Percentiles rank a stretch among this genome's conserved stretches.
phyloP scores from a whole-genome alignment of 1,140 invertebrate species.

The Lepidurus apus region DNA sequence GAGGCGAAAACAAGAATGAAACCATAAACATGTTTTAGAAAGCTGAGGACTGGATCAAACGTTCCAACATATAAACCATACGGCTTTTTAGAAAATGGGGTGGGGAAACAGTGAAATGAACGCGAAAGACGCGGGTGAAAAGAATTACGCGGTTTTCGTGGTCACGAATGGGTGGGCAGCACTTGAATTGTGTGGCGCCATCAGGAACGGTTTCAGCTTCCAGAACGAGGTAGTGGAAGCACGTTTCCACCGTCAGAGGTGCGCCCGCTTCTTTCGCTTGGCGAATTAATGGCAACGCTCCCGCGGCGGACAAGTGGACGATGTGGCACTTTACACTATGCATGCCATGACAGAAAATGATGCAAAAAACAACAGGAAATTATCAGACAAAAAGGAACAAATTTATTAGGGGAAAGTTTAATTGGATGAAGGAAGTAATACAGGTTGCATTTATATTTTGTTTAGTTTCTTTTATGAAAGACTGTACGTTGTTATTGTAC shows the following conservation, averaged over 20 bases:
- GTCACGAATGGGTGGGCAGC: conserved; percentile 62
- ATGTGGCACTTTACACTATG: conserved; percentile 60
- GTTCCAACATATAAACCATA: too few relatives aligned
- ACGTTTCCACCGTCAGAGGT: conserved; percentile 61
- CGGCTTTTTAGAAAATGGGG: too few relatives aligned
- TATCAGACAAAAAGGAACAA: conserved; percentile 16
- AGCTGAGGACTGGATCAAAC: too few relatives aligned
- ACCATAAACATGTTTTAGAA: too few relatives aligned
- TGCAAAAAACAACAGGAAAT: background rate
- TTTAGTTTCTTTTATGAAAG: background rate
- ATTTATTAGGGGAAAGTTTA: conserved; percentile 25
- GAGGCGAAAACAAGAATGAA: background rate
- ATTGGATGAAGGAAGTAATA: background rate
- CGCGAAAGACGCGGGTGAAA: too few relatives aligned
- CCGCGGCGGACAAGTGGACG: conserved; percentile 62
- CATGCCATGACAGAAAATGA: background rate
- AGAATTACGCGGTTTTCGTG: conserved; percentile 52
- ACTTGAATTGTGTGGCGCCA: conserved; percentile 61
- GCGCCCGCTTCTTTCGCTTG: conserved; percentile 46
- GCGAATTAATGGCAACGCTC: conserved; percentile 49
- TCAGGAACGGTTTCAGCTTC: conserved; percentile 56
- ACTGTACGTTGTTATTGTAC: conserved; percentile 42
- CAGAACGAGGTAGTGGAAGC: conserved; percentile 64
- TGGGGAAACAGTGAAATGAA: too few relatives aligned
- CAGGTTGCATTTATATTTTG: conserved; percentile 11